Conservation (phyloP, 2,888 invertebrate species). For the Rhimphoctona megacephalus region DNA sequence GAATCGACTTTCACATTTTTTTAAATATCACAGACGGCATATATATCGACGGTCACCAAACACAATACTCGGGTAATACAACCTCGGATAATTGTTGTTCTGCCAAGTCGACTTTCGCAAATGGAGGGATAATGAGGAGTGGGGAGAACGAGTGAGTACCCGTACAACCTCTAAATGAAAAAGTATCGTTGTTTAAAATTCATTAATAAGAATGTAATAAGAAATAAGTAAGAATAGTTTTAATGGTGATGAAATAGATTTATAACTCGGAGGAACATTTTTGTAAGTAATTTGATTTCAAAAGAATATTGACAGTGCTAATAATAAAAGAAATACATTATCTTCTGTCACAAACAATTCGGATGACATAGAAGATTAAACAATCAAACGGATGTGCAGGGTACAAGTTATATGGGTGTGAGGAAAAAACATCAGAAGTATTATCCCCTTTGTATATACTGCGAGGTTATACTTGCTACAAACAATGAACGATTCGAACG, state of each 20-base stretch:
- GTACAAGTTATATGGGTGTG: constrained; percentile 24
- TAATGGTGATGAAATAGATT: not conserved
- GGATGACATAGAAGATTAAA: constrained; percentile 38
- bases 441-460: constrained; percentile 1
- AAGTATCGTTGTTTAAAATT: not conserved
- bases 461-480: constrained; percentile 18
- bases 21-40: constrained; percentile 76
- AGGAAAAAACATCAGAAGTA: constrained; percentile 25
- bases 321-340: constrained; percentile 22
- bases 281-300: not conserved
- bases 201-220: too few relatives aligned
- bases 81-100: constrained; percentile 69
- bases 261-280: not conserved
- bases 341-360: constrained; percentile 49
- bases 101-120: constrained; percentile 74
- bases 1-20: constrained; percentile 75
- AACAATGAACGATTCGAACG: constrained; percentile 47
- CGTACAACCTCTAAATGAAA: constrained; percentile 10
- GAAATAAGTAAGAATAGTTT: not conserved
- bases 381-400: constrained; percentile 50
- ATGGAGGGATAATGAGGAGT: constrained; percentile 63
- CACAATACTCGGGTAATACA: constrained; percentile 25
- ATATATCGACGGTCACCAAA: constrained; percentile 25
- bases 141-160: constrained; percentile 43
- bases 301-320: constrained; percentile 1